These are phyloP conservation scores for Naso thynnoides DNA, from an alignment of 2,797 vertebrate species.

Conservation along the genomic window DNA sequence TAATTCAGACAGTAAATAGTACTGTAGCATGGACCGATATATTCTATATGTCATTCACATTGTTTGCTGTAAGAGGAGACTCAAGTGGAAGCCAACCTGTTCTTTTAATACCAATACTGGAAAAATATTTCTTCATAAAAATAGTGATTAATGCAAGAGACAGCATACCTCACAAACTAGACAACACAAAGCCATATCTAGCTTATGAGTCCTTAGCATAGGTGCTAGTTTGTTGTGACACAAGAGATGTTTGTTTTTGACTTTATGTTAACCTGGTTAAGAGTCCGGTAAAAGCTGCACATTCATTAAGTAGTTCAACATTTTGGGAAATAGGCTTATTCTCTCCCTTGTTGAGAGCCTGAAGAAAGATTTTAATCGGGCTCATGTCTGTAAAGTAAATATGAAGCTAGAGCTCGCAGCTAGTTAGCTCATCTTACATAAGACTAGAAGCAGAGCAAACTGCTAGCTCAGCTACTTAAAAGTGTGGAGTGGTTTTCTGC, in stretches of 20 bases:
- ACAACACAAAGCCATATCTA: constrained; percentile 42
- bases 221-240: constrained; percentile 56
- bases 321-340: constrained; percentile 9
- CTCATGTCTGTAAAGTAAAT: background rate
- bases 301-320: constrained; percentile 18
- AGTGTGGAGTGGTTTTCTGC: background rate
- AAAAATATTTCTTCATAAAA: constrained; percentile 86
- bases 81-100: constrained; percentile 67
- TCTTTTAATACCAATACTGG: constrained; percentile 78
- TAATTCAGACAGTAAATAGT: constrained; percentile 46
- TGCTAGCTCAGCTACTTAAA: background rate
- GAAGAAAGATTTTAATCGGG: background rate
- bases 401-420: background rate
- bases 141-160: constrained; percentile 77
- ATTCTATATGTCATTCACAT: constrained; percentile 63
- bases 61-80: constrained; percentile 63
- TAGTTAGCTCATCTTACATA: constrained; percentile 1
- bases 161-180: constrained; percentile 48
- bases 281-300: background rate
- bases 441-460: background rate
- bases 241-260: constrained; percentile 22
- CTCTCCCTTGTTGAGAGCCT: background rate
- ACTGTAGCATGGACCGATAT: constrained; percentile 68
- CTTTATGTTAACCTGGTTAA: constrained; percentile 15
- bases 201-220: constrained; percentile 46